Evolutionary conservation across 1,140 invertebrate species (phyloP), one percentile per base, ranked within the genome.

Genomic region (Oryctes rhinoceros): DNA sequence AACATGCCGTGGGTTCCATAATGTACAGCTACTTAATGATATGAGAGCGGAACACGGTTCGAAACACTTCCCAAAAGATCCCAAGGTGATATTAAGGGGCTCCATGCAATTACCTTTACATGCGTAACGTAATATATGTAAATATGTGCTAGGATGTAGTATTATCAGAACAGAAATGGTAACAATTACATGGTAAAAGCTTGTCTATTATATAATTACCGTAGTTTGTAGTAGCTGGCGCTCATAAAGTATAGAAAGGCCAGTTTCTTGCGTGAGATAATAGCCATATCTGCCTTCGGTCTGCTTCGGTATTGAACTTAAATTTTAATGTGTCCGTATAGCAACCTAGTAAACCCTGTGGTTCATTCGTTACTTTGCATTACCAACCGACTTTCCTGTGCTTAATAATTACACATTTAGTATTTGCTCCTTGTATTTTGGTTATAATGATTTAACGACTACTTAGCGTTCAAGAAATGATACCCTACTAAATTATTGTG

Each of bases 41-140:
- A 71, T 71, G 65, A 71, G 65, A 71, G 20, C 35, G 65, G 65
- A 30, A 71, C 24, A 71, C 65, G 65, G 65, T 71, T 71, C n/a
- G 65, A 20, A 71, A 30, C 65, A 24, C 65, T 71, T 24, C 20
- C 65, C 18, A 24, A 71, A 71, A 71, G 65, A 71, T 71, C 65
- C 65, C 18, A 71, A 24, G 65, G 65, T 71, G 65, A 71, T 71
- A 71, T 71, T 71, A 71, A 24, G 24, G 18, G 65, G 65, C 24
- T 71, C 65, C 65, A 37, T 71, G 65, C 65, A 71, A 71, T 71
- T 71, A 71, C 65, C 65, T 71, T 37, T 71, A 71, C 65, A 71
- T 71, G 65, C 65, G 65, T 71, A 71, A 71, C 65, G 65, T 71
- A 71, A 71, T 71, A 71, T 71, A 71, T 71, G 65, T 71, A 71